These are phyloP conservation scores for Peromyscus nudipes DNA, from an alignment of 2,797 vertebrate species.

Conservation along the genomic window DNA sequence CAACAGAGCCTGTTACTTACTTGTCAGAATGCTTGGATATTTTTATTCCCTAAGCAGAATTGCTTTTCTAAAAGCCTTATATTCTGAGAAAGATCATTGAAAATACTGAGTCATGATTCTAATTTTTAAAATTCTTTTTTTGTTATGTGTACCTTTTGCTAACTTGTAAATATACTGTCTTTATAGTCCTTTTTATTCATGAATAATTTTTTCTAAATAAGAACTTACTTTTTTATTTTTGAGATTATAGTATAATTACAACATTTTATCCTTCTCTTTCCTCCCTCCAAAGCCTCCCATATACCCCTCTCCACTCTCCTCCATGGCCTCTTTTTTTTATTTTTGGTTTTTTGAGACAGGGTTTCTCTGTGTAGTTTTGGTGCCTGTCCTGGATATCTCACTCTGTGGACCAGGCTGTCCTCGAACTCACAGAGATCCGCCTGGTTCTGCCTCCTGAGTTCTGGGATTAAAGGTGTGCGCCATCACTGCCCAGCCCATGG, in stretches of 20 bases:
- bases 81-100: conserved; percentile 81
- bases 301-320: neutral
- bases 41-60: neutral
- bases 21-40: neutral
- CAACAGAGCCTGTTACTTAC: neutral
- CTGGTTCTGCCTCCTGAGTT: too few relatives aligned
- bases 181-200: conserved; percentile 68
- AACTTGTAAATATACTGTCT: conserved; percentile 63
- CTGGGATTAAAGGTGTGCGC: too few relatives aligned
- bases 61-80: conserved; percentile 80
- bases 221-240: conserved; percentile 54
- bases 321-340: neutral
- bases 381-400: too few relatives aligned
- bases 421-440: too few relatives aligned
- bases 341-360: too few relatives aligned
- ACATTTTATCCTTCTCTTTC: neutral
- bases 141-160: conserved; percentile 45
- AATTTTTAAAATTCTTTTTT: conserved; percentile 72
- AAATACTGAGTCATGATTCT: conserved; percentile 77
- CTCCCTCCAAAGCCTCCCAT: neutral
- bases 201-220: conserved; percentile 38
- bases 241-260: neutral
- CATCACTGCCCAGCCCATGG: too few relatives aligned
- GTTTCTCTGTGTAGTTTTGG: too few relatives aligned
- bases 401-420: too few relatives aligned